phyloP scores from a whole-genome alignment of 2,888 invertebrate genomes.

The Patella ulyssiponensis region DNA sequence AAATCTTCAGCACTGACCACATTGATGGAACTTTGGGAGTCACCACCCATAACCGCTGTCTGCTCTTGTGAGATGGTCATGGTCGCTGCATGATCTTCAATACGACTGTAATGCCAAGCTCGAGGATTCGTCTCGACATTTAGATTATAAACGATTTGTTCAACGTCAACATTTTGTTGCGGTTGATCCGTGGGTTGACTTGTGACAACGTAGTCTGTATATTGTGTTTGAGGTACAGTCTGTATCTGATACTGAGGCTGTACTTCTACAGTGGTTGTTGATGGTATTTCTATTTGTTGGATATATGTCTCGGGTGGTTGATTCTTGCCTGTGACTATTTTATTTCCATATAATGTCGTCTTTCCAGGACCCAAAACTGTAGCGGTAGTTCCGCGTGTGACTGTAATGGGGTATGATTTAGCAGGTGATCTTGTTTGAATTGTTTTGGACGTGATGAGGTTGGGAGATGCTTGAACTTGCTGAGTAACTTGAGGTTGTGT shows the following conservation, averaged over 20 bases:
- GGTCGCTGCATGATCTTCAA: constrained; percentile 1
- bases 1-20: constrained; percentile 1
- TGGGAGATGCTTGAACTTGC: not conserved
- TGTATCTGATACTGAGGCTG: not conserved
- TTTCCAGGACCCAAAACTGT: not conserved
- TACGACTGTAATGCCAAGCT: constrained; percentile 4
- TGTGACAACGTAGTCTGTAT: not conserved
- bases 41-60: not conserved
- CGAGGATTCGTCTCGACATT: not conserved
- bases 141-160: not conserved
- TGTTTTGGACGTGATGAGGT: not conserved
- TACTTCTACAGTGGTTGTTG: not conserved
- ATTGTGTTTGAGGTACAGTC: not conserved
- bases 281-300: not conserved
- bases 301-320: too few species aligned
- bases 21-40: not conserved
- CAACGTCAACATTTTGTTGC: not conserved
- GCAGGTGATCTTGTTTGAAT: not conserved
- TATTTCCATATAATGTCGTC: not conserved
- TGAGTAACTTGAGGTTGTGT: not conserved
- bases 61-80: not conserved
- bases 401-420: not conserved
- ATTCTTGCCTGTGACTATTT: not conserved
- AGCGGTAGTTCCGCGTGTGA: not conserved
- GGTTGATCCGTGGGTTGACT: not conserved